phyloP scores from a whole-genome alignment of 2,797 vertebrate genomes.

The Coregonus sp. region DNA sequence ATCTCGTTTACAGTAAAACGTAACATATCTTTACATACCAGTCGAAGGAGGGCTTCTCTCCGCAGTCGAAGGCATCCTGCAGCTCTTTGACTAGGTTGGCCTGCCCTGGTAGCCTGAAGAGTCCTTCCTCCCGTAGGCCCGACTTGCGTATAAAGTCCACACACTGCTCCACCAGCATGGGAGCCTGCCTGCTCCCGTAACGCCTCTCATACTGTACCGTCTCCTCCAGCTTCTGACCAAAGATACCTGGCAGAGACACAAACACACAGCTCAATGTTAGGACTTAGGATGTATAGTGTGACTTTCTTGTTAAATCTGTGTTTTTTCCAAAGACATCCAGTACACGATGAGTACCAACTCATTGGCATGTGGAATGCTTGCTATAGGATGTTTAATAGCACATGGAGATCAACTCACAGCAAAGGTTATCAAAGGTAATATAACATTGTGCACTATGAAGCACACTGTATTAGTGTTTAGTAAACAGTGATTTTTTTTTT shows the following conservation, averaged over 20 bases:
- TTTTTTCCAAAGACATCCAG: no score
- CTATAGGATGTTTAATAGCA: no score
- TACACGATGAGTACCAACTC: no score
- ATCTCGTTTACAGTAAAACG: no score
- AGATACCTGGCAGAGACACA: constrained; percentile 83
- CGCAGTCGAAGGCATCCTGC: constrained; percentile 96
- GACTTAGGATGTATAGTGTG: neutral
- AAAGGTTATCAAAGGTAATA: no score
- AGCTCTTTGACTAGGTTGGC: constrained; percentile 97
- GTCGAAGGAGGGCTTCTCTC: constrained; percentile 96
- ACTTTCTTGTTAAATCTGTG: neutral
- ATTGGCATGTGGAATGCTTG: no score
- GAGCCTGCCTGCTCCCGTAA: constrained; percentile 89
- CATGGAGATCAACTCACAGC: no score
- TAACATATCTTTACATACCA: constrained; percentile 60
- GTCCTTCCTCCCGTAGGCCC: constrained; percentile 92
- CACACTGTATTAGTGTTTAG: no score
- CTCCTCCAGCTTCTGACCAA: constrained; percentile 97
- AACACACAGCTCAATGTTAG: neutral
- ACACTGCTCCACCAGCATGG: constrained; percentile 96
- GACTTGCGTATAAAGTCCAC: constrained; percentile 93
- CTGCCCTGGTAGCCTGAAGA: constrained; percentile 93
- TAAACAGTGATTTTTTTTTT: no score
- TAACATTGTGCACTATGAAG: no score
- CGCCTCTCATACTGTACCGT: constrained; percentile 92